Percentiles rank a stretch among this genome's conserved stretches.
phyloP scores from a whole-genome alignment of 2,113 vertebrate species.

The Scomber japonicus region DNA sequence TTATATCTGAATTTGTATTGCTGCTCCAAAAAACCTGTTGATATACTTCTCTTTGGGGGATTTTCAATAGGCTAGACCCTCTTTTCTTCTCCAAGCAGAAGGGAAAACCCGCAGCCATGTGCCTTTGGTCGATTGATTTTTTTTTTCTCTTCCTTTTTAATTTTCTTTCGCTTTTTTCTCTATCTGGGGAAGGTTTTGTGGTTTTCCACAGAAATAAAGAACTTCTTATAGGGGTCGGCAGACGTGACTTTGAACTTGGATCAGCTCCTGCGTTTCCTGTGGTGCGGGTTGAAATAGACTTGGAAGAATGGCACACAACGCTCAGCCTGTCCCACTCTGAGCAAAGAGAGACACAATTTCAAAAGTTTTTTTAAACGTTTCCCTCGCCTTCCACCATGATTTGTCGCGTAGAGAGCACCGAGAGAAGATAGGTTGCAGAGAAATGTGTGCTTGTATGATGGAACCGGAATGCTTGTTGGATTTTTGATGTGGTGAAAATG shows the following conservation, averaged over 20 bases:
- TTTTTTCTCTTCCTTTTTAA: slow-evolving; percentile 36
- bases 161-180: slow-evolving; percentile 60
- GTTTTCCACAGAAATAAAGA: slow-evolving; percentile 91
- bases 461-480: slow-evolving; percentile 61
- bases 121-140: slow-evolving; percentile 74
- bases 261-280: slow-evolving; percentile 93
- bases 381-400: slow-evolving; percentile 55
- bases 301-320: slow-evolving; percentile 87
- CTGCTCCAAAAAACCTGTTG: slow-evolving; percentile 84
- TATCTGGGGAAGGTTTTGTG: slow-evolving; percentile 82
- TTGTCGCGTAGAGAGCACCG: slow-evolving; percentile 48
- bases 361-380: slow-evolving; percentile 69
- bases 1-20: not conserved
- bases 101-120: slow-evolving; percentile 72
- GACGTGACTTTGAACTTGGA: slow-evolving; percentile 99
- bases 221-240: slow-evolving; percentile 89
- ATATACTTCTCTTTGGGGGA: slow-evolving; percentile 76
- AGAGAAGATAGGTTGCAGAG: slow-evolving; percentile 49
- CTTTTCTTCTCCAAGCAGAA: slow-evolving; percentile 59
- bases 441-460: slow-evolving; percentile 44
- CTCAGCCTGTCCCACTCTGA: slow-evolving; percentile 81
- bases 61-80: slow-evolving; percentile 49
- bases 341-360: slow-evolving; percentile 75
- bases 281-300: slow-evolving; percentile 90
- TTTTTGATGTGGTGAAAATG: slow-evolving; percentile 68